Evolutionary conservation across 2,113 vertebrate genomes (phyloP).

Genomic region (Tapirus terrestris): DNA sequence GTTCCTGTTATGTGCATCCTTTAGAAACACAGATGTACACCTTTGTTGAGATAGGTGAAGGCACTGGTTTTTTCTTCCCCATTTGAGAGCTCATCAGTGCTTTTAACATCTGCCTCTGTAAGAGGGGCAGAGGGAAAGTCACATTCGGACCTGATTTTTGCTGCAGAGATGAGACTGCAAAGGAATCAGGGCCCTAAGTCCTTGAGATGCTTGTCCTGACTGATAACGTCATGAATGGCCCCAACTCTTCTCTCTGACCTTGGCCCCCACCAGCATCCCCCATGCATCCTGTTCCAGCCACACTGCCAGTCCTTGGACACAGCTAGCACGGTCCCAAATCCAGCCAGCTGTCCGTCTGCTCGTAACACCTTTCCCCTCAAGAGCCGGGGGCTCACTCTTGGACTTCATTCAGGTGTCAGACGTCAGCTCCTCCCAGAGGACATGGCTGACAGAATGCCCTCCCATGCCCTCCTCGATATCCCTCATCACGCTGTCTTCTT

Average conservation of each 20-base stretch:
- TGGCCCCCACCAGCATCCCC: accelerated
- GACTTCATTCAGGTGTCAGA: background rate
- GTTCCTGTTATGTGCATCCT: accelerated
- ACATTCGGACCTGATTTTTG: background rate
- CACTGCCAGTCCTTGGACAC: background rate
- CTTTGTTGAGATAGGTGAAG: accelerated
- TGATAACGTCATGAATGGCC: accelerated
- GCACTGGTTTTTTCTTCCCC: too few species aligned
- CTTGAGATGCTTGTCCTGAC: background rate
- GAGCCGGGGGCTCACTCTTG: background rate
- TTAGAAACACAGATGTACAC: accelerated
- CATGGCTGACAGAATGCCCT: accelerated
- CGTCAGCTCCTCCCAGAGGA: background rate
- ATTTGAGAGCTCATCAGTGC: background rate
- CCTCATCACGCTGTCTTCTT: accelerated
- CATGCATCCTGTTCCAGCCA: background rate
- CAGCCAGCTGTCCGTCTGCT: background rate
- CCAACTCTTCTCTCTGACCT: background rate
- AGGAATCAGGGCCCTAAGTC: accelerated
- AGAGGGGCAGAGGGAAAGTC: background rate
- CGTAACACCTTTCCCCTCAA: accelerated
- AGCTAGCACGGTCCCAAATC: background rate
- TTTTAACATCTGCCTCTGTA: background rate
- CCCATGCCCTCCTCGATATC: accelerated
- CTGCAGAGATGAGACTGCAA: accelerated